phyloP scores from a whole-genome alignment of 92 coral and sea anemone species.

The Micromussa lordhowensis region DNA sequence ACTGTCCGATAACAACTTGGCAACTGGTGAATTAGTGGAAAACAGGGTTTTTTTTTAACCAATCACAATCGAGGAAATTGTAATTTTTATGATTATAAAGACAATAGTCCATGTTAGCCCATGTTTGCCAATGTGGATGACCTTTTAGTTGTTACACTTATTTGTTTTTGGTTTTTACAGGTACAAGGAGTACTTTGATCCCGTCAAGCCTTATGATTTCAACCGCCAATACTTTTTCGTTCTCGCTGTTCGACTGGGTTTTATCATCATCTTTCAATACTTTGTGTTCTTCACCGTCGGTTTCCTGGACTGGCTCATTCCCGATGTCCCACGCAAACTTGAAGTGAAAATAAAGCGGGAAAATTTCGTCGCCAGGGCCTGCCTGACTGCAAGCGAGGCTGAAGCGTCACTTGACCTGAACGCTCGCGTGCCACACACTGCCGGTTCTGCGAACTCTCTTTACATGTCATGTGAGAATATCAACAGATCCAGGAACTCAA shows the following conservation, averaged over 20 bases:
- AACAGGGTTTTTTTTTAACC: too few relatives aligned
- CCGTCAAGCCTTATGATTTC: conserved; percentile 84
- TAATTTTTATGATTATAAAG: too few relatives aligned
- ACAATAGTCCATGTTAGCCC: too few relatives aligned
- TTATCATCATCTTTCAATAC: conserved; percentile 92
- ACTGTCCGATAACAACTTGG: too few relatives aligned
- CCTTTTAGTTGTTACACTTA: not conserved
- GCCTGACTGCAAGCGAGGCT: conserved; percentile 79
- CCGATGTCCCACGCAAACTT: conserved; percentile 91
- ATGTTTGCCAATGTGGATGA: not conserved
- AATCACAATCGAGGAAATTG: too few relatives aligned
- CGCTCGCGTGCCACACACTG: conserved; percentile 16
- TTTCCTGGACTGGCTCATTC: conserved; percentile 89
- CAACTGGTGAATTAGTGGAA: too few relatives aligned
- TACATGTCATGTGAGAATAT: conserved; percentile 77
- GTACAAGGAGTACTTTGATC: conserved; percentile 93
- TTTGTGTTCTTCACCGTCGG: conserved; percentile 88
- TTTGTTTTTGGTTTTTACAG: conserved; percentile 33
- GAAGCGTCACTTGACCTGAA: conserved; percentile 71
- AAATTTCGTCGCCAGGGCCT: conserved; percentile 85
- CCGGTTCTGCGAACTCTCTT: conserved; percentile 61
- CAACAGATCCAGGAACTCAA: conserved; percentile 35
- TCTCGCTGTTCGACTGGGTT: conserved; percentile 82
- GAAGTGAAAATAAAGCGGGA: conserved; percentile 92
- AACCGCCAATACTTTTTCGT: conserved; percentile 92